Conservation (phyloP, 2,888 invertebrate species). For the Hyalella azteca region DNA sequence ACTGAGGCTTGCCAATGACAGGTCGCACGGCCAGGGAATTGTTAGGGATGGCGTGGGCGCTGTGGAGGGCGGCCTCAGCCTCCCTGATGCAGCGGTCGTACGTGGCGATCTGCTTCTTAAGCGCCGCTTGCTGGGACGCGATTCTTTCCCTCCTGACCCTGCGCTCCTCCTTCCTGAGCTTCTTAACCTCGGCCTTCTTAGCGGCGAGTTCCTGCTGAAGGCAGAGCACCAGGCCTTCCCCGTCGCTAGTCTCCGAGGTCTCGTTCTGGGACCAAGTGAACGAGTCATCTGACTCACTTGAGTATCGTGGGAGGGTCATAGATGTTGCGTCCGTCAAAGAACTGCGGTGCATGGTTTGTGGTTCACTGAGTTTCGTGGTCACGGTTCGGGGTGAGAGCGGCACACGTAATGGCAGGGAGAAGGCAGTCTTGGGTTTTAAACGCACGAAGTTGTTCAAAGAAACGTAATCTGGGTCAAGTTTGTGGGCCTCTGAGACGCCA, state of each 20-base stretch:
- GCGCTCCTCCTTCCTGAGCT: conserved; percentile 65
- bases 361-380: not conserved
- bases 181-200: conserved; percentile 65
- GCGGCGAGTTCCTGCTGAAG: conserved; percentile 66
- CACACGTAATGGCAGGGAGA: conserved; percentile 49
- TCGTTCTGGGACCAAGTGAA: conserved; percentile 62
- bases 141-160: conserved; percentile 64
- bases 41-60: not conserved
- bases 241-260: conserved; percentile 67
- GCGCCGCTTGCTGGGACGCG: conserved; percentile 65
- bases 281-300: conserved; percentile 61
- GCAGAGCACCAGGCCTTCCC: conserved; percentile 66
- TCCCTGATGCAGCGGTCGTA: conserved; percentile 57
- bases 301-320: conserved; percentile 33
- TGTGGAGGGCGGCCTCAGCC: conserved; percentile 49
- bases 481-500: not conserved
- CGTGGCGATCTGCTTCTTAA: conserved; percentile 66
- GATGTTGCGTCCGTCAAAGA: conserved; percentile 8
- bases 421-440: not conserved
- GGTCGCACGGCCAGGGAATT: conserved; percentile 44
- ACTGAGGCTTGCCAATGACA: conserved; percentile 57
- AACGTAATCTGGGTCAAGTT: not conserved
- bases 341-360: no score
- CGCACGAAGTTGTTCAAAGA: not conserved
- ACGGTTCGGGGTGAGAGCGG: conserved; percentile 49